Conservation (phyloP, 2,888 invertebrate species). For the Sialis fuliginosa region DNA sequence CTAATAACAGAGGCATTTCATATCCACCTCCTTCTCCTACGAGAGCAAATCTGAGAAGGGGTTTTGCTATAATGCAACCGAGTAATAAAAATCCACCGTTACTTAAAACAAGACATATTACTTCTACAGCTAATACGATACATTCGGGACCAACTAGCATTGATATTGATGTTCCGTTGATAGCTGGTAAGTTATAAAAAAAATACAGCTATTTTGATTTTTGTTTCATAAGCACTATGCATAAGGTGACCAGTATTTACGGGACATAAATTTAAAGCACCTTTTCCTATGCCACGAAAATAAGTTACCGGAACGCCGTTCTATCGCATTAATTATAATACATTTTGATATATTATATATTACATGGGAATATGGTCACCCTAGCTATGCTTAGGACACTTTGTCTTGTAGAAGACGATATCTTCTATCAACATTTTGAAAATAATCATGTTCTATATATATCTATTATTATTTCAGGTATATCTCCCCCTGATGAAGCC, state of each 20-base stretch:
- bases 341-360: no score
- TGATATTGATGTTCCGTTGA: constrained; percentile 30
- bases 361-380: no score
- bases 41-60: constrained; percentile 44
- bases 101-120: constrained; percentile 60
- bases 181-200: constrained; percentile 20
- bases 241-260: neutral
- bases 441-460: neutral
- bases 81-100: constrained; percentile 62
- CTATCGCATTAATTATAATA: no score
- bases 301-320: neutral
- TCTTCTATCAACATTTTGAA: no score
- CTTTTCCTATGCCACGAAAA: neutral
- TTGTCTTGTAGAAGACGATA: neutral
- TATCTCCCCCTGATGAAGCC: constrained; percentile 20
- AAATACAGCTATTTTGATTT: neutral
- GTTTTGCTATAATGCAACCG: constrained; percentile 51
- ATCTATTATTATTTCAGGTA: constrained; percentile 14
- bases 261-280: neutral
- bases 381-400: no score
- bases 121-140: constrained; percentile 24
- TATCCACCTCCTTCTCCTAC: constrained; percentile 69
- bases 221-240: neutral
- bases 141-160: constrained; percentile 18
- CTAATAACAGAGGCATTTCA: constrained; percentile 53